Evolutionary conservation across 2,113 vertebrate species (phyloP), one percentile per base, ranked within the genome.

Genomic region (Oceanodroma tethys): DNA sequence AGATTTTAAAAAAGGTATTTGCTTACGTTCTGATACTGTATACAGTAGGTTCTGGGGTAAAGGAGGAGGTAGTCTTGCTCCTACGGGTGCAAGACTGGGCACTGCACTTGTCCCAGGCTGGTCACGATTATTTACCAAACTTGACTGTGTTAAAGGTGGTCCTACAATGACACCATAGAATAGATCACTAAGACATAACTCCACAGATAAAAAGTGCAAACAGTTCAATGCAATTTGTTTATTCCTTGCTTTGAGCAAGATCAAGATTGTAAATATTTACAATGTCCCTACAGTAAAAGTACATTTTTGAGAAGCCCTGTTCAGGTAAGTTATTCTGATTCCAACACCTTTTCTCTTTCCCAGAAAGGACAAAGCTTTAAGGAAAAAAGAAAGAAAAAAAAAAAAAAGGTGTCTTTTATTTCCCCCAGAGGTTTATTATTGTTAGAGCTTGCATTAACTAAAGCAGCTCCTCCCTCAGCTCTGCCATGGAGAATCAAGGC

Each of bases 21-120:
- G 97, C 99, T 99, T 99, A 99, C 99, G 99, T 99, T 99, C 99
- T 93, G 99, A 99, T 91, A 99, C 99, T 91, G 98, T 98, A 84
- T 99, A 99, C 95, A 99, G 99, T 82, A 99, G 99, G 97, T 99
- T 99, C 96, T 99, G 98, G 94, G 98, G 98, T 87, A 98, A 97
- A 85, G 99, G 98, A 96, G 99, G 99, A 94, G 99, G 99, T 81
- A 99, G 97, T 82, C 99, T 98, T 90, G 99, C 98, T 95, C 98
- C 99, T 76, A 99, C 98, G 13, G 99, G 99, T 91, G 99, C 98
- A 55, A 99, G 98, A 60, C 98, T 98, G 98, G 99, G 99, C 95
- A 99, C 98, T 36, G 99, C 96, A 43, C 98, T 99, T 48, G 98
- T 98, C 94, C 99, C 98, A 42, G 99, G 98, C 97, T 99, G 99